These are phyloP conservation scores for Cydia amplana DNA, from an alignment of 1,140 invertebrate species.

Conservation along the genomic window DNA sequence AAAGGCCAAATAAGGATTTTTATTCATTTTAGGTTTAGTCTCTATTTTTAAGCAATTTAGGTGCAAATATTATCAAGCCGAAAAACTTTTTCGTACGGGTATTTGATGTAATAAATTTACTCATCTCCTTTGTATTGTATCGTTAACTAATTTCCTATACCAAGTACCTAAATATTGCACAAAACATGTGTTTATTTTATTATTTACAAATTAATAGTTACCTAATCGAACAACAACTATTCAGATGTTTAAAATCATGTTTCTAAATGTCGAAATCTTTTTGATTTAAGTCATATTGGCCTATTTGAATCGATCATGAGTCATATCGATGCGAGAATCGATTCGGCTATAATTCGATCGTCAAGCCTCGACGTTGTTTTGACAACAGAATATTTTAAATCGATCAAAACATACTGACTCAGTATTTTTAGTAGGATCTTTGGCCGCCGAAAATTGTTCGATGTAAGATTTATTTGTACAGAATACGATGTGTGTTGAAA, in stretches of 20 bases:
- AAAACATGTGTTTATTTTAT: neutral
- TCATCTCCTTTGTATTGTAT: too few species aligned
- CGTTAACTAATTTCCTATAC: too few species aligned
- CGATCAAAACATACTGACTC: neutral
- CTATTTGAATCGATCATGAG: conserved; percentile 27
- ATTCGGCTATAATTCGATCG: conserved; percentile 6
- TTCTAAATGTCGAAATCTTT: neutral
- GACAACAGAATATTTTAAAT: conserved; percentile 10
- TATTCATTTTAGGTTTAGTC: too few species aligned
- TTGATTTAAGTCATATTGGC: neutral
- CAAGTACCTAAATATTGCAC: too few species aligned
- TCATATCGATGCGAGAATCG: neutral
- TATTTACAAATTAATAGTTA: neutral
- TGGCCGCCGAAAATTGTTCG: neutral
- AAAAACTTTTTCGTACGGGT: too few species aligned
- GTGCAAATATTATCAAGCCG: too few species aligned
- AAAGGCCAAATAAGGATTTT: too few species aligned
- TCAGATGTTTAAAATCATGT: neutral
- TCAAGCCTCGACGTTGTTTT: conserved; percentile 12
- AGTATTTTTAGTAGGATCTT: neutral
- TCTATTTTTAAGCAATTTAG: too few species aligned
- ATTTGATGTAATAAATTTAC: too few species aligned
- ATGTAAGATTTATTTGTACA: neutral
- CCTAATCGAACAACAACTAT: neutral
- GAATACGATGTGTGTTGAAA: neutral